These are phyloP conservation scores for Agrochola circellaris DNA, from an alignment of 2,888 invertebrate genomes.

Conservation along the genomic window DNA sequence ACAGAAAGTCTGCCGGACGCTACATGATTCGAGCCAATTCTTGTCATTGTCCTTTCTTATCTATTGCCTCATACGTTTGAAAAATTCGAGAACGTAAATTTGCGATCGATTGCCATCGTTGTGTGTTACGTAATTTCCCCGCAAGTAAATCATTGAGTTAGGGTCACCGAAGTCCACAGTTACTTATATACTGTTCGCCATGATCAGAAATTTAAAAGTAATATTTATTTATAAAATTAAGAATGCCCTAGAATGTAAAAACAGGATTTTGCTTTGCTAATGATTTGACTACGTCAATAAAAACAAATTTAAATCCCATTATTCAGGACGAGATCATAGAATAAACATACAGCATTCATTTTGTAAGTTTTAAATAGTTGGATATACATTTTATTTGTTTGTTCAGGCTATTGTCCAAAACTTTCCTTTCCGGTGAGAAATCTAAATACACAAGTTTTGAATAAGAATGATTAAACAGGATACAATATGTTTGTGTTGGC, in stretches of 20 bases:
- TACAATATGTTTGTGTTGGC: slow-evolving; percentile 57
- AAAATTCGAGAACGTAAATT: neutral
- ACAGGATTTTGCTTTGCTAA: slow-evolving; percentile 19
- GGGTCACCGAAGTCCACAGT: neutral
- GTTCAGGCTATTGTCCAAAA: slow-evolving; percentile 55
- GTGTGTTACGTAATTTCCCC: neutral
- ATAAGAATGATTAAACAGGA: slow-evolving; percentile 64
- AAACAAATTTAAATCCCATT: slow-evolving; percentile 37
- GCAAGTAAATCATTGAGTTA: neutral
- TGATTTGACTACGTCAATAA: slow-evolving; percentile 29
- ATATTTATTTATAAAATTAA: slow-evolving; percentile 29
- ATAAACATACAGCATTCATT: slow-evolving; percentile 42
- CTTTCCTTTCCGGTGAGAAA: slow-evolving; percentile 60
- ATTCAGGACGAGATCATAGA: slow-evolving; percentile 27
- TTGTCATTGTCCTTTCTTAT: too few relatives aligned
- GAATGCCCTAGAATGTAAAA: slow-evolving; percentile 28
- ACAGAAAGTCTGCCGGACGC: too few relatives aligned
- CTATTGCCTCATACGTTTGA: neutral
- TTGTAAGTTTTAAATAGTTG: slow-evolving; percentile 33
- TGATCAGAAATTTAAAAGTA: slow-evolving; percentile 7
- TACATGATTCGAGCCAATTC: too few relatives aligned
- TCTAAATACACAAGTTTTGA: slow-evolving; percentile 65
- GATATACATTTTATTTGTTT: slow-evolving; percentile 50
- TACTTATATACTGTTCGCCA: neutral
- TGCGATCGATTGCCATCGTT: neutral